These are phyloP conservation scores for Bemisia tabaci DNA, from an alignment of 1,140 invertebrate genomes.

Conservation along the genomic window DNA sequence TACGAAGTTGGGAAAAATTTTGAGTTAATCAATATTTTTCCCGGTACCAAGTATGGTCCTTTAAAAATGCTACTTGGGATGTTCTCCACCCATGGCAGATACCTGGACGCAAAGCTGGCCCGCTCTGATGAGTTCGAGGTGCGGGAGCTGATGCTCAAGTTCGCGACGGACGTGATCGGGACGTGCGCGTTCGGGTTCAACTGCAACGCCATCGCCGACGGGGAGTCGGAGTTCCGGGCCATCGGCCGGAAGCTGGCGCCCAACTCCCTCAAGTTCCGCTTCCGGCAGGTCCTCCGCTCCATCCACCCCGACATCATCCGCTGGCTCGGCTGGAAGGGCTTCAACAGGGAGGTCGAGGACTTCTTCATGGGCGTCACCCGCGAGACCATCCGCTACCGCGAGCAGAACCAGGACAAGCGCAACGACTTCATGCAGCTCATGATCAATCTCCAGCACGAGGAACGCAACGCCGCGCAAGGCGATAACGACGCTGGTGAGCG, in stretches of 20 bases:
- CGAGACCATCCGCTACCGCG: constrained; percentile 23
- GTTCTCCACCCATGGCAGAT: too few relatives aligned
- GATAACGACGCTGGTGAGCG: too few relatives aligned
- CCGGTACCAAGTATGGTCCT: too few relatives aligned
- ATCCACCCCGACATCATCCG: background rate
- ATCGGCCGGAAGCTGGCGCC: constrained; percentile 23
- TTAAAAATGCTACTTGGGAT: too few relatives aligned
- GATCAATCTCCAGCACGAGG: constrained; percentile 14
- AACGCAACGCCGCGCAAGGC: too few relatives aligned
- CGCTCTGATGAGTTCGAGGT: background rate
- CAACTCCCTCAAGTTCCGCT: constrained; percentile 4
- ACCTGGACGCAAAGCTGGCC: too few relatives aligned
- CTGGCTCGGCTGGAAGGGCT: background rate
- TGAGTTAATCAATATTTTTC: too few relatives aligned
- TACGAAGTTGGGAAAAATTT: too few relatives aligned
- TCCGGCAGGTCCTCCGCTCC: constrained; percentile 1
- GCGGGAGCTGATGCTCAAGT: constrained; percentile 9
- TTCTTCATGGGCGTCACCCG: constrained; percentile 21
- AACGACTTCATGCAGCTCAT: constrained; percentile 28
- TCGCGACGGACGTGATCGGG: constrained; percentile 23
- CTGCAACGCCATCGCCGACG: constrained; percentile 30
- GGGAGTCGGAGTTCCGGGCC: constrained; percentile 36
- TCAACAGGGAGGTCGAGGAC: constrained; percentile 13
- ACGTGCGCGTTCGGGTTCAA: constrained; percentile 24
- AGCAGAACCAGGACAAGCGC: constrained; percentile 19